Conservation (phyloP, 2,888 invertebrate species). For the Lepas anatifera region DNA sequence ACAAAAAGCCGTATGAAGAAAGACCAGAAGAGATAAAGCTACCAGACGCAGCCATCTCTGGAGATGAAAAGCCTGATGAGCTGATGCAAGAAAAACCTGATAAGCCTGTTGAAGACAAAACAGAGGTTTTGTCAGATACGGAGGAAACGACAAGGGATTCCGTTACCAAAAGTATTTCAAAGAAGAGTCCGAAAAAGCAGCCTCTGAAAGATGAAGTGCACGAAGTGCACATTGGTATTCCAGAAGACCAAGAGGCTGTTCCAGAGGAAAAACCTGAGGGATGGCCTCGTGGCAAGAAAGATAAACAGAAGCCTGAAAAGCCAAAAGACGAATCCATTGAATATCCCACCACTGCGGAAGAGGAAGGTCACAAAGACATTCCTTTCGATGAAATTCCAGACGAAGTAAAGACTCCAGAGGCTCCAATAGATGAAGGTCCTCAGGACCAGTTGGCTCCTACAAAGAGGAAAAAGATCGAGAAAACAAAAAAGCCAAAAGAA, state of each 20-base stretch:
- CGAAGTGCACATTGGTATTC: slow-evolving; percentile 13
- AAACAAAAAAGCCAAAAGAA: neutral
- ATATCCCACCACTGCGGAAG: too few relatives aligned
- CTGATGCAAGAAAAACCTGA: too few relatives aligned
- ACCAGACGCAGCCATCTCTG: too few relatives aligned
- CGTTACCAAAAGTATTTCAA: neutral
- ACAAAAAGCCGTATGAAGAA: too few relatives aligned
- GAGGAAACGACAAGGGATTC: slow-evolving; percentile 25
- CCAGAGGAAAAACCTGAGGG: slow-evolving; percentile 12
- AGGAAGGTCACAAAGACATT: too few relatives aligned
- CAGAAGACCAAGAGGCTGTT: neutral
- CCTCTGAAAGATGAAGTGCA: neutral
- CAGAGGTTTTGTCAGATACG: slow-evolving; percentile 20
- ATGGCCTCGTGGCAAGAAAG: slow-evolving; percentile 15
- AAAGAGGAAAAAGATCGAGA: neutral
- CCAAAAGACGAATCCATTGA: too few relatives aligned
- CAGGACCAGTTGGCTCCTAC: neutral
- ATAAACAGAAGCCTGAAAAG: too few relatives aligned
- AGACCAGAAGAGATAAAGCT: too few relatives aligned
- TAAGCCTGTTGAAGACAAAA: slow-evolving; percentile 13
- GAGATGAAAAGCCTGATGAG: too few relatives aligned
- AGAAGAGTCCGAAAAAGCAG: slow-evolving; percentile 6
- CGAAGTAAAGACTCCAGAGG: too few relatives aligned
- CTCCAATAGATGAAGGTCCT: too few relatives aligned
- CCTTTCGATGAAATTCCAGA: too few relatives aligned